A percentile compares a stretch with the other conserved stretches of the same genome.
Conservation (phyloP, 2,888 invertebrate species). For the Drosophila quinaria region DNA sequence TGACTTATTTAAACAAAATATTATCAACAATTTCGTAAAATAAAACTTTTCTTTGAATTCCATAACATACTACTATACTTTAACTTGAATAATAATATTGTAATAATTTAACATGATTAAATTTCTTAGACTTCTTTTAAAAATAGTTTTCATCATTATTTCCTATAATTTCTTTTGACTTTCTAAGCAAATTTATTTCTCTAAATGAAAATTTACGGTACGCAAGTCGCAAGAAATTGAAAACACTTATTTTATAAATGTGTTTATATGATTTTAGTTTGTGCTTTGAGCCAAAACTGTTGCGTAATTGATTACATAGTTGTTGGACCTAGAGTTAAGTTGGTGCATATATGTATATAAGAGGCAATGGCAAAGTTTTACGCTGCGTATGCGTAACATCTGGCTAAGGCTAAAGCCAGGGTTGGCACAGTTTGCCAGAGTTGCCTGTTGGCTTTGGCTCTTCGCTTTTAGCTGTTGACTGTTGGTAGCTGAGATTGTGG, state of each 20-base stretch:
- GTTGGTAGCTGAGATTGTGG: constrained; percentile 47
- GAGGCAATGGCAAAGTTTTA: constrained; percentile 63
- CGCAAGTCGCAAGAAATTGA: neutral
- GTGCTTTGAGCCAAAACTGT: neutral
- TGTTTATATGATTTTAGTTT: constrained; percentile 12
- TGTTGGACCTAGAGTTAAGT: constrained; percentile 35
- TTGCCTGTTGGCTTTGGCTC: constrained; percentile 26
- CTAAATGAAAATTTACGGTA: neutral
- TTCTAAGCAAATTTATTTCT: neutral
- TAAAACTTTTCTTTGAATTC: too few species aligned
- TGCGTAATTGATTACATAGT: constrained; percentile 34
- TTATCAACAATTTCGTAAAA: too few species aligned
- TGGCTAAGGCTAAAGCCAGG: constrained; percentile 66
- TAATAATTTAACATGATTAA: too few species aligned
- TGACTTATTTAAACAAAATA: too few species aligned
- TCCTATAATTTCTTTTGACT: neutral
- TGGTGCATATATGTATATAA: constrained; percentile 12
- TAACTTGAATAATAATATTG: too few species aligned
- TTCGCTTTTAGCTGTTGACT: constrained; percentile 48
- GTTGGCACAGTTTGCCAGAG: constrained; percentile 24
- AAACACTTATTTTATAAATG: constrained; percentile 10
- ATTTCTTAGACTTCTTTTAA: too few species aligned
- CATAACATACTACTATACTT: too few species aligned
- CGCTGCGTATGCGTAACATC: constrained; percentile 80
- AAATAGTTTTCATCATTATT: too few species aligned